phyloP scores from a whole-genome alignment of 1,140 invertebrate species.

The Scaptodrosophila lebanonensis region DNA sequence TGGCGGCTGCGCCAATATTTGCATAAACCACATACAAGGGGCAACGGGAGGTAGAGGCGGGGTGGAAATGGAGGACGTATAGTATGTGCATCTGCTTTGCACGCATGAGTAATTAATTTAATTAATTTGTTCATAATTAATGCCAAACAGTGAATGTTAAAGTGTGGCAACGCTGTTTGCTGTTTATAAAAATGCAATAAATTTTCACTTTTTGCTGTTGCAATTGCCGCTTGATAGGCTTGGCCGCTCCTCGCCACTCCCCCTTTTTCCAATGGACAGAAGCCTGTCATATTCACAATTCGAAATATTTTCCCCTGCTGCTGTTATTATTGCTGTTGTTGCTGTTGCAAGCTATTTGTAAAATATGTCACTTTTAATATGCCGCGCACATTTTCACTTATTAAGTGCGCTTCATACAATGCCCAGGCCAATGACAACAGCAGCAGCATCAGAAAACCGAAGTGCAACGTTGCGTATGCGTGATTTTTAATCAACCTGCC shows the following conservation, averaged over 20 bases:
- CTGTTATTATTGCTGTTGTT: constrained; percentile 18
- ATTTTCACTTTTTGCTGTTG: constrained; percentile 16
- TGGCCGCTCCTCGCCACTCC: not conserved
- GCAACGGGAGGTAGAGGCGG: not conserved
- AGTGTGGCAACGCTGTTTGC: constrained; percentile 20
- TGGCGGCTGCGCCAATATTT: constrained; percentile 36
- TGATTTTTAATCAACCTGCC: constrained; percentile 54
- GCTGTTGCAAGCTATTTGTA: constrained; percentile 51
- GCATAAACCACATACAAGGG: constrained; percentile 41
- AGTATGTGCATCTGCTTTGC: constrained; percentile 3
- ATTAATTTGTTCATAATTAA: constrained; percentile 62
- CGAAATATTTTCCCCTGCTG: not conserved
- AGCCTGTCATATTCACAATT: constrained; percentile 40
- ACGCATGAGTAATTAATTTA: constrained; percentile 59
- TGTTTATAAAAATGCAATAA: constrained; percentile 51
- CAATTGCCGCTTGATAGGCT: not conserved
- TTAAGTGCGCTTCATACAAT: constrained; percentile 52
- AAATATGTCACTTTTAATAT: constrained; percentile 61
- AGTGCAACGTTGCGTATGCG: constrained; percentile 48
- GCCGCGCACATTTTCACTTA: constrained; percentile 57
- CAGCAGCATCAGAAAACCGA: not conserved
- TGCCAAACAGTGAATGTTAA: constrained; percentile 45
- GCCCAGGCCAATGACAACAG: constrained; percentile 13
- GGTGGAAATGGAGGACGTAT: constrained; percentile 7
- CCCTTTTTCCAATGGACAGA: constrained; percentile 1